phyloP scores from a whole-genome alignment of 2,888 invertebrate genomes.

The Drosophila helvetica region DNA sequence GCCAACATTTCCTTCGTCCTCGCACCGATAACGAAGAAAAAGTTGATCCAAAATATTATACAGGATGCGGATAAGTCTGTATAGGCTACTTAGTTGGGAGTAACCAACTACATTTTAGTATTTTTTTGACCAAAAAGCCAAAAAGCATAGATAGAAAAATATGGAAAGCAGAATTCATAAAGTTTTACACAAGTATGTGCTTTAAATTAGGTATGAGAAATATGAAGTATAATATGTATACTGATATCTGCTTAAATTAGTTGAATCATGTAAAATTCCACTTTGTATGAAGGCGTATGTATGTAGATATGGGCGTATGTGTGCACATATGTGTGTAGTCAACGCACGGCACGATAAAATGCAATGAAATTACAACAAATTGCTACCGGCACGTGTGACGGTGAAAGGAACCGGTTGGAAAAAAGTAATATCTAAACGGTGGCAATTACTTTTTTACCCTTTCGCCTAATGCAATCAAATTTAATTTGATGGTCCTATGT shows the following conservation, averaged over 20 bases:
- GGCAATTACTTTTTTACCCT: slow-evolving; percentile 53
- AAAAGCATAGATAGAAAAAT: slow-evolving; percentile 61
- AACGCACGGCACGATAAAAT: slow-evolving; percentile 20
- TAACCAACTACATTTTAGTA: slow-evolving; percentile 16
- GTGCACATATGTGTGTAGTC: not conserved
- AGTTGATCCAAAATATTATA: not conserved
- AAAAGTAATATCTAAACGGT: slow-evolving; percentile 31
- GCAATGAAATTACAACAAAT: slow-evolving; percentile 46
- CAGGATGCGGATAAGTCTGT: slow-evolving; percentile 1
- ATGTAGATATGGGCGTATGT: not conserved
- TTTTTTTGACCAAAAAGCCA: slow-evolving; percentile 79
- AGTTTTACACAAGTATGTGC: slow-evolving; percentile 5
- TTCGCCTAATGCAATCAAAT: slow-evolving; percentile 71
- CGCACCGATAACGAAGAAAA: slow-evolving; percentile 9
- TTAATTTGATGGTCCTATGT: slow-evolving; percentile 66
- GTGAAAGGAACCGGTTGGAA: slow-evolving; percentile 41
- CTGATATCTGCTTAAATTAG: too few species aligned
- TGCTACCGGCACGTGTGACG: slow-evolving; percentile 35
- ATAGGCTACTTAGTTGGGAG: slow-evolving; percentile 41
- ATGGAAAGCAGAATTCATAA: slow-evolving; percentile 47
- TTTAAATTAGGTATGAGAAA: too few species aligned
- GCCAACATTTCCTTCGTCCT: slow-evolving; percentile 11
- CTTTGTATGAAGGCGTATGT: too few species aligned
- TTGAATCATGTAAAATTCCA: too few species aligned
- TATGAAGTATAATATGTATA: not conserved